Base-by-base conservation (phyloP, 1,140 invertebrate species). In the Lepidurus apus region DNA sequence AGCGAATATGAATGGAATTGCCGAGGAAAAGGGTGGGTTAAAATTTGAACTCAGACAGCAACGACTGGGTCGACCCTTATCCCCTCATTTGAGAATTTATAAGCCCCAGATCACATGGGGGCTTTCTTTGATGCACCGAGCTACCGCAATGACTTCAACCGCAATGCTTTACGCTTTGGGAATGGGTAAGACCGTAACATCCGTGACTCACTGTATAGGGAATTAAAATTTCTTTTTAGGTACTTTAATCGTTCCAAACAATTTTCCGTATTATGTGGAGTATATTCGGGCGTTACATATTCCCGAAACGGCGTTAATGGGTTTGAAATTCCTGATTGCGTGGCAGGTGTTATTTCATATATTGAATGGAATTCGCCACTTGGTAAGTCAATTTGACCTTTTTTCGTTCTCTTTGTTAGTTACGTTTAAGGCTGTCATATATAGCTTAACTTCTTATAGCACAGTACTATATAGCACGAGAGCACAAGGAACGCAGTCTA, bases 81-180 rank as follows among this genome's bases (percentile, higher is more conserved):
- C 94, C 10, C 95, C 95, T 10, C 94, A 96, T 88, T 86, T 96
- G n/a, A 90, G 90, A 17, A 95, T 96, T 82, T 96, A 96, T 82
- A 88, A 91, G 82, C 84, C 87, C 10, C 92, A 95, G 84, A 83
- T 96, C 76, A 94, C 94, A 74, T 86, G 90, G 10, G 82, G 92
- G 74, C 83, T 96, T 77, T 96, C 94, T 11, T 87, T 96, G 81
- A 89, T 91, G 1, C 95, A 96, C 86, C 89, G 95, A 85, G 86
- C 88, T 77, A 91, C 94, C 82, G 95, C 94, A 82, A 85, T 91
- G 11, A 87, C 85, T 13, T 45, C 42, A 9, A 77, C 75, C 4
- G 47, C 75, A 7, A 43, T 77, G 24, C 75, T 77, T 5, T 77
- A 77, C 10, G 43, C 75, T 7, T 6, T 77, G 13, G 75, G 75